These are phyloP conservation scores for Chaenogobius annularis DNA, from an alignment of 2,113 vertebrate species.

Conservation along the genomic window DNA sequence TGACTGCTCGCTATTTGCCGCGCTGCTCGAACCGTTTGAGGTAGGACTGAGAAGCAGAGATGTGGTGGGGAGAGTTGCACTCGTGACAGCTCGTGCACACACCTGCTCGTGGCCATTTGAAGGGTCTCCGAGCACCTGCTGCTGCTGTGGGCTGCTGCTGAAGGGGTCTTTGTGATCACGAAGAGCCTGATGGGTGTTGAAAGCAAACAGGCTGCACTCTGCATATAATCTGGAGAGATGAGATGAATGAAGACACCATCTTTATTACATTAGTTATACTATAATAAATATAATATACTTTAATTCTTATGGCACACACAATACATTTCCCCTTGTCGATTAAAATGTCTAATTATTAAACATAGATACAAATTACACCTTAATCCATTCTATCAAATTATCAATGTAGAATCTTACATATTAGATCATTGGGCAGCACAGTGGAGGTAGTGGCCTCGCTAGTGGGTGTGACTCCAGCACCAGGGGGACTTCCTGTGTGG, in stretches of 20 bases:
- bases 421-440: too few species aligned
- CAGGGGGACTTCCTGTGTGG: neutral
- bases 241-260: constrained; percentile 1
- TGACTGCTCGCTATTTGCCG: constrained; percentile 38
- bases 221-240: constrained; percentile 23
- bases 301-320: neutral
- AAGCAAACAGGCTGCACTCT: constrained; percentile 26
- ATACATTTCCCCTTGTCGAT: neutral
- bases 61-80: constrained; percentile 29
- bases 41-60: constrained; percentile 16
- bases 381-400: too few species aligned
- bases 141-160: constrained; percentile 25
- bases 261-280: neutral
- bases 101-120: constrained; percentile 58
- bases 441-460: too few species aligned
- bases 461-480: too few species aligned
- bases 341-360: too few species aligned
- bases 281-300: neutral
- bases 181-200: constrained; percentile 48
- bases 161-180: constrained; percentile 35
- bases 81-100: constrained; percentile 29
- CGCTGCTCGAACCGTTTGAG: constrained; percentile 29
- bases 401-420: too few species aligned
- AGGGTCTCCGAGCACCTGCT: constrained; percentile 65
- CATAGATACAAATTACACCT: too few species aligned